These are phyloP conservation scores for Drosophila melanica DNA, from an alignment of 1,140 invertebrate species.

Conservation along the genomic window DNA sequence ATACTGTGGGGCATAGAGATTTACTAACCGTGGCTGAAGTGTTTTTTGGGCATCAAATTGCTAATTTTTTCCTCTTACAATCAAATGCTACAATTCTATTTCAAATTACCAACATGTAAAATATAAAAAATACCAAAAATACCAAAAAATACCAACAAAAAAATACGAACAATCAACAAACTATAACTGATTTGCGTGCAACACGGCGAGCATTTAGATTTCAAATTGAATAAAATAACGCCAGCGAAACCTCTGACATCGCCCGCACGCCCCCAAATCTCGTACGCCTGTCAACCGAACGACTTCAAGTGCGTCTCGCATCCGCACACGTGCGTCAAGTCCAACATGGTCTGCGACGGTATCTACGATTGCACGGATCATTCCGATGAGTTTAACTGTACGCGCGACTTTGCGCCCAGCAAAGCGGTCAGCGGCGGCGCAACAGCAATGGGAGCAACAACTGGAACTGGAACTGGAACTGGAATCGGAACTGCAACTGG, in stretches of 20 bases:
- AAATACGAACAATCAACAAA: constrained; percentile 23
- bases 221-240: constrained; percentile 58
- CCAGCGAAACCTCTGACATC: constrained; percentile 29
- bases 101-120: not conserved
- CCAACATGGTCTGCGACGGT: constrained; percentile 88
- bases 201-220: constrained; percentile 51
- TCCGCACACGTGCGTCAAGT: constrained; percentile 86
- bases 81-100: constrained; percentile 13
- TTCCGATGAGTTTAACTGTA: constrained; percentile 89
- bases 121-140: not conserved
- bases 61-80: constrained; percentile 52
- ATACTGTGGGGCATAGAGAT: not conserved
- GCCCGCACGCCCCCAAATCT: constrained; percentile 17
- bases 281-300: constrained; percentile 68
- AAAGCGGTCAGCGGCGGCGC: constrained; percentile 5
- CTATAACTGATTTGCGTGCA: not conserved
- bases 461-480: not conserved
- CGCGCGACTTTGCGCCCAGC: constrained; percentile 39
- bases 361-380: constrained; percentile 88
- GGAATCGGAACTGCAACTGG: not conserved
- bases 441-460: not conserved
- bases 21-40: constrained; percentile 50
- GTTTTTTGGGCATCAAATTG: constrained; percentile 14
- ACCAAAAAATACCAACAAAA: constrained; percentile 28
- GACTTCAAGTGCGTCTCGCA: constrained; percentile 83